phyloP scores from a whole-genome alignment of 2,888 invertebrate genomes.

The Metopia argyrocephala region DNA sequence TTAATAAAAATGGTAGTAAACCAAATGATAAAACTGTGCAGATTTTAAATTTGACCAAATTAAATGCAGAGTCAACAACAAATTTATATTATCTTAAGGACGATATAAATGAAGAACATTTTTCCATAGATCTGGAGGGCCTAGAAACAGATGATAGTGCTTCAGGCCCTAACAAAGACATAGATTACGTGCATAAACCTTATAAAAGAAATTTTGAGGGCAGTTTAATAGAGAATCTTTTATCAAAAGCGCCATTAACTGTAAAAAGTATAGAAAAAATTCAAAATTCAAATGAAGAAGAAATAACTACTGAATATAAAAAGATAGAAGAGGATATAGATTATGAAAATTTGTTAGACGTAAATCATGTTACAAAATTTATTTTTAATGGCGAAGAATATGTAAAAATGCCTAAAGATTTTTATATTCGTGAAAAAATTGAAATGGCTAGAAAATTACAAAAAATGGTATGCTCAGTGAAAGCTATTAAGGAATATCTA shows the following conservation, averaged over 20 bases:
- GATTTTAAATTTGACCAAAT: neutral
- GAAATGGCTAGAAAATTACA: constrained; percentile 67
- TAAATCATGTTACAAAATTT: constrained; percentile 70
- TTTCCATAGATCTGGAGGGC: neutral
- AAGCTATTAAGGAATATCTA: constrained; percentile 65
- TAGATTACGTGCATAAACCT: neutral
- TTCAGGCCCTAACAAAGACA: neutral
- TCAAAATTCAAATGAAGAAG: neutral
- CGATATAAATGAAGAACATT: neutral
- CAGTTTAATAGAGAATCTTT: neutral
- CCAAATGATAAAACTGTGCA: neutral
- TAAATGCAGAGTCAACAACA: constrained; percentile 68
- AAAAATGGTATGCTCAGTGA: constrained; percentile 68
- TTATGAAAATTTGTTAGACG: constrained; percentile 62
- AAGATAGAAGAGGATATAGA: constrained; percentile 35
- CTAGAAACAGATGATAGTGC: neutral
- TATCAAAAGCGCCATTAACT: neutral
- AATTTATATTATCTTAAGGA: constrained; percentile 33
- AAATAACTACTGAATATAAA: neutral
- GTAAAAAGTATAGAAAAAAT: neutral
- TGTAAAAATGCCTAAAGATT: constrained; percentile 75
- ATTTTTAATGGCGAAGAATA: constrained; percentile 75
- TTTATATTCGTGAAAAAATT: constrained; percentile 72
- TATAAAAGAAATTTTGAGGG: neutral
- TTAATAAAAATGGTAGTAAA: too few species aligned